phyloP scores from a whole-genome alignment of 2,797 vertebrate genomes.

The Myoxocephalus aenaeus region DNA sequence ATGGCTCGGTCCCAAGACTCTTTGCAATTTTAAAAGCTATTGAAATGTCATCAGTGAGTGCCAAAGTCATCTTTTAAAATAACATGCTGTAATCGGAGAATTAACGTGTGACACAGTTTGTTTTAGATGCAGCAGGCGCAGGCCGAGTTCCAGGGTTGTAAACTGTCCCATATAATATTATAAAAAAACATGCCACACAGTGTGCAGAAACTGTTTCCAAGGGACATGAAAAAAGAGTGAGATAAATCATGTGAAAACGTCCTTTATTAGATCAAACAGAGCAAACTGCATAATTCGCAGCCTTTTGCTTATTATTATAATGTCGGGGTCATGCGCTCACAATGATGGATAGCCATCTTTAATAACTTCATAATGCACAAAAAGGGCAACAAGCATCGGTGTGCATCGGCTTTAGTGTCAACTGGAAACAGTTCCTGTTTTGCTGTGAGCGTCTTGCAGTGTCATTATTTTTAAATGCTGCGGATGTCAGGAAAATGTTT shows the following conservation, averaged over 20 bases:
- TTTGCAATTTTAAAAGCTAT: constrained; percentile 15
- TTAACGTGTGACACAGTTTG: neutral
- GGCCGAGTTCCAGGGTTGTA: neutral
- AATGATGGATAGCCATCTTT: neutral
- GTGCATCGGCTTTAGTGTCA: neutral
- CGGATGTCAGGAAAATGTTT: too few species aligned
- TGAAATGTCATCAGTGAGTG: neutral
- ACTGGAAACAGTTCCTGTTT: too few species aligned
- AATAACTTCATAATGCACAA: neutral
- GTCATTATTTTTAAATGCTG: too few species aligned
- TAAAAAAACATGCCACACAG: too few species aligned
- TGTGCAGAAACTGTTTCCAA: neutral
- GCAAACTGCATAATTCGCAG: neutral
- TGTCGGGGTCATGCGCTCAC: neutral
- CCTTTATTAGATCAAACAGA: neutral
- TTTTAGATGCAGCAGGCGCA: neutral
- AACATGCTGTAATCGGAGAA: neutral
- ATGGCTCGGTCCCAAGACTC: neutral
- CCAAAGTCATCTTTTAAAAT: constrained; percentile 5
- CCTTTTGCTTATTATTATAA: neutral
- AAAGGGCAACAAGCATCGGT: neutral
- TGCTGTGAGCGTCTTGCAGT: too few species aligned
- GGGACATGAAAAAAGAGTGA: too few species aligned
- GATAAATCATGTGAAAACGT: too few species aligned
- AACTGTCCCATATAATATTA: neutral